A percentile compares a stretch with the other conserved stretches of the same genome.
phyloP scores from a whole-genome alignment of 1,140 invertebrate species.

The Drosophila aff. region DNA sequence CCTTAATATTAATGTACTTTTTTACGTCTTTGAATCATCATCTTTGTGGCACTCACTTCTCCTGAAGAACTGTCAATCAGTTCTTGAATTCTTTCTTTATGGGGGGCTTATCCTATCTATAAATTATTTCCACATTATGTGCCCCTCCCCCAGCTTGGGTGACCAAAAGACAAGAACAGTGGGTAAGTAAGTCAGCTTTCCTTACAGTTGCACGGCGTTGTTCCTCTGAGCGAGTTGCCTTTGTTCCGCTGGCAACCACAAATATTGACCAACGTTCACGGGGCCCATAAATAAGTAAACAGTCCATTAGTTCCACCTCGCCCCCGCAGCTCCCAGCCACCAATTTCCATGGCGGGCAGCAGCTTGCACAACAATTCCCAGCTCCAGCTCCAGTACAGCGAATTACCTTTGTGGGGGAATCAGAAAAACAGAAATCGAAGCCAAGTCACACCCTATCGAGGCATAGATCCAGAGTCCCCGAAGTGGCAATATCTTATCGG shows the following conservation, averaged over 20 bases:
- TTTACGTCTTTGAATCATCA: slow-evolving; percentile 14
- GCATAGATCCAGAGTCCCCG: slow-evolving; percentile 31
- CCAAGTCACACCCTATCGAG: slow-evolving; percentile 49
- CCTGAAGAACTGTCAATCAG: slow-evolving; percentile 29
- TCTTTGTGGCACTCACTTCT: background rate
- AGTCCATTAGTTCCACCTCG: slow-evolving; percentile 51
- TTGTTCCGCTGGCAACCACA: slow-evolving; percentile 38
- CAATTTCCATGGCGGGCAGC: slow-evolving; percentile 26
- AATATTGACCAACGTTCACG: slow-evolving; percentile 63
- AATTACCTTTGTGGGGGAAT: slow-evolving; percentile 38
- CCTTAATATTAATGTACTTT: background rate
- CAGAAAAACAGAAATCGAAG: slow-evolving; percentile 54
- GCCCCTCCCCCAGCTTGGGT: background rate
- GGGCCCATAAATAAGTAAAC: slow-evolving; percentile 62
- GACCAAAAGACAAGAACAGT: slow-evolving; percentile 4
- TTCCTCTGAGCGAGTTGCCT: slow-evolving; percentile 15
- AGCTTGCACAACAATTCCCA: slow-evolving; percentile 52
- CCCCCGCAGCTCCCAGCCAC: background rate
- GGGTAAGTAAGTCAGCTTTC: slow-evolving; percentile 20
- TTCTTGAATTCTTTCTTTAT: slow-evolving; percentile 21
- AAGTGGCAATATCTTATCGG: slow-evolving; percentile 50
- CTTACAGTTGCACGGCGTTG: slow-evolving; percentile 12
- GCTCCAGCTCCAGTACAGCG: slow-evolving; percentile 29
- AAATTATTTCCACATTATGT: slow-evolving; percentile 61
- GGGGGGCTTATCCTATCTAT: slow-evolving; percentile 39